Base-by-base conservation (phyloP, 2,113 vertebrate species). In the Hipposideros armiger region DNA sequence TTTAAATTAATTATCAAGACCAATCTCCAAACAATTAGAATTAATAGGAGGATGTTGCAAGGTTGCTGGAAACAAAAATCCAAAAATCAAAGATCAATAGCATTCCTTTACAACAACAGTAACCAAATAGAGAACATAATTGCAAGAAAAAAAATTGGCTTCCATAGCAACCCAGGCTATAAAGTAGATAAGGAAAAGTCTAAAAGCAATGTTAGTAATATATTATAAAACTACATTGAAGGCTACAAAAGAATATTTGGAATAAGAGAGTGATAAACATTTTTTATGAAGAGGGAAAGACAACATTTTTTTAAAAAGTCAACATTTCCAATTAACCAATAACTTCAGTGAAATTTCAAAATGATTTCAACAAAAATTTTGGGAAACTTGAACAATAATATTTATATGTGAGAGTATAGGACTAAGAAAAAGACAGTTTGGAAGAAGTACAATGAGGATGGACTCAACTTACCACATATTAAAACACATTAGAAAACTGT, bases 11-110 rank as follows among this genome's bases (percentile, higher is more conserved):
- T 93, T 69, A 90, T 74, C 64, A 83, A 83, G 62, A 73, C 26
- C 85, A 94, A 90, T 19, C 58, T 66, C 82, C 47, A 83, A 90
- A 56, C 83, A 95, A 89, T 87, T 87, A 81, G 62, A 78, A 81
- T 42, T 36, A 89, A 90, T 54, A 69, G 26, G 11, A 94, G 19
- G 54, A 76, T 22, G 45, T 16, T 45, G 28, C 76, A 88, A 76
- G 32, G 45, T 40, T 74, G 45, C 40, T 36, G n/a, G 45, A 76
- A 86, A 86, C 20, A 66, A 76, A 94, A 72, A 76, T 13, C n/a
- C 56, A 84, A 36, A 36, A 80, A 45, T 64, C n/a, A 45, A 69
- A 94, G 47, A 78, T 67, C 47, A 78, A 11, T 0, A 85, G 76
- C 4, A 50, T 84, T 70, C 40, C n/a, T 54, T 82, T 58, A 81